Evolutionary conservation across 2,888 invertebrate genomes (phyloP).

Genomic region (Ophion slaviceki): DNA sequence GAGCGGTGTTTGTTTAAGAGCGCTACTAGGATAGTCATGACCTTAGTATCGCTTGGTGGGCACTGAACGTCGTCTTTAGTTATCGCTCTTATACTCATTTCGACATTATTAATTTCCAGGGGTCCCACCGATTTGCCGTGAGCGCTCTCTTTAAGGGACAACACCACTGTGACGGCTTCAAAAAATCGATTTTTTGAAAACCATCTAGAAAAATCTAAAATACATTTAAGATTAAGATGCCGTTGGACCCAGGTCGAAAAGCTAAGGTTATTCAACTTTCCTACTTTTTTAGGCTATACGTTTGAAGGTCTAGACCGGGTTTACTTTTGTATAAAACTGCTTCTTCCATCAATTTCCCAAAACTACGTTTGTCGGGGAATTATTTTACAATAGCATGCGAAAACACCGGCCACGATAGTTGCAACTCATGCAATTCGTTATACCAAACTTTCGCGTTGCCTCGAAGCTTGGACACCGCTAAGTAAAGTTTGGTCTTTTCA

Average conservation of each 20-base stretch:
- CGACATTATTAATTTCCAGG: too few relatives aligned
- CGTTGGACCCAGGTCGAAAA: too few relatives aligned
- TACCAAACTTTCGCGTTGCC: slow-evolving; percentile 67
- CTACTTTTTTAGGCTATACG: slow-evolving; percentile 62
- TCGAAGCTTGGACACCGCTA: slow-evolving; percentile 58
- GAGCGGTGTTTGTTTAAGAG: slow-evolving; percentile 12
- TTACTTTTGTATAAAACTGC: slow-evolving; percentile 51
- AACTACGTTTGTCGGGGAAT: slow-evolving; percentile 62
- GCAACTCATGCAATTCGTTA: slow-evolving; percentile 44
- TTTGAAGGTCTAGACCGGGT: slow-evolving; percentile 52
- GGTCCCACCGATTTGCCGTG: too few relatives aligned
- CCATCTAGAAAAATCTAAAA: too few relatives aligned
- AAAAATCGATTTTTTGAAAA: too few relatives aligned
- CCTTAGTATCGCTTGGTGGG: neutral
- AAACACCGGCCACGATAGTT: slow-evolving; percentile 61
- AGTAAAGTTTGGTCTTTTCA: slow-evolving; percentile 57
- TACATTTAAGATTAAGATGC: too few relatives aligned
- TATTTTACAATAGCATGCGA: slow-evolving; percentile 45
- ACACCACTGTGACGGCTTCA: too few relatives aligned
- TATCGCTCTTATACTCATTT: too few relatives aligned
- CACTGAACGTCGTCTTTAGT: neutral
- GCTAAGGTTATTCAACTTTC: slow-evolving; percentile 58
- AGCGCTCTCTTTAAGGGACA: too few relatives aligned
- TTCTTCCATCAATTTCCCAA: slow-evolving; percentile 49
- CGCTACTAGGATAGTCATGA: neutral